Conservation (phyloP, 2,113 vertebrate species). For the Macquaria ambigua region DNA sequence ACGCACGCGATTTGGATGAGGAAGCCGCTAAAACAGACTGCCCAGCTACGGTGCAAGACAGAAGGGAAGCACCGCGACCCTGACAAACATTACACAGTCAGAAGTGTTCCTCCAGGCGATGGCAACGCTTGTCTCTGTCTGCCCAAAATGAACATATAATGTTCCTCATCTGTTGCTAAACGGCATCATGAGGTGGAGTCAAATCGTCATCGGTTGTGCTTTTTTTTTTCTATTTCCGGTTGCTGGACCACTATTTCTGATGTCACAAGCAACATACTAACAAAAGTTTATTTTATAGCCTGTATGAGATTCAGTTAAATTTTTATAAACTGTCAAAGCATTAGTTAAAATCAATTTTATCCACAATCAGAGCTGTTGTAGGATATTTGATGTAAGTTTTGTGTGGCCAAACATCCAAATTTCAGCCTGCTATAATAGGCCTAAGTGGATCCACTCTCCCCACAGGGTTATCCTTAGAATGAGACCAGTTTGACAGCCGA, state of each 20-base stretch:
- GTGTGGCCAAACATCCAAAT: not conserved
- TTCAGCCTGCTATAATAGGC: not conserved
- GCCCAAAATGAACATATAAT: constrained; percentile 29
- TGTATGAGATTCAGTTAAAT: not conserved
- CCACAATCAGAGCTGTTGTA: not conserved
- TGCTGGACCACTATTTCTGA: constrained; percentile 5
- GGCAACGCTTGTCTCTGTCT: not conserved
- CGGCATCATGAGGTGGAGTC: constrained; percentile 75
- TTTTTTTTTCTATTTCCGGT: constrained; percentile 68
- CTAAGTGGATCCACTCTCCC: constrained; percentile 26
- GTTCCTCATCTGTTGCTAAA: constrained; percentile 79
- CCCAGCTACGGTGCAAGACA: constrained; percentile 40
- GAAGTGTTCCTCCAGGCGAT: not conserved
- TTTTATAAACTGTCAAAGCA: not conserved
- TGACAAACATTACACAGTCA: constrained; percentile 59
- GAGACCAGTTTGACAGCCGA: constrained; percentile 46
- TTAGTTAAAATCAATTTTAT: not conserved
- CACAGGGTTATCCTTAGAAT: constrained; percentile 5
- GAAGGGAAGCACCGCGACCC: constrained; percentile 23
- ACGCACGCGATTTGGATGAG: constrained; percentile 6
- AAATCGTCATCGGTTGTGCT: constrained; percentile 55
- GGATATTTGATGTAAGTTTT: not conserved
- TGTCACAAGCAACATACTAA: not conserved
- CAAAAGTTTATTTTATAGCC: not conserved
- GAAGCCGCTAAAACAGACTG: constrained; percentile 17